A percentile compares a stretch with the other conserved stretches of the same genome.
Evolutionary conservation across 2,797 vertebrate species (phyloP).

Genomic region (Chrysocyon brachyurus): DNA sequence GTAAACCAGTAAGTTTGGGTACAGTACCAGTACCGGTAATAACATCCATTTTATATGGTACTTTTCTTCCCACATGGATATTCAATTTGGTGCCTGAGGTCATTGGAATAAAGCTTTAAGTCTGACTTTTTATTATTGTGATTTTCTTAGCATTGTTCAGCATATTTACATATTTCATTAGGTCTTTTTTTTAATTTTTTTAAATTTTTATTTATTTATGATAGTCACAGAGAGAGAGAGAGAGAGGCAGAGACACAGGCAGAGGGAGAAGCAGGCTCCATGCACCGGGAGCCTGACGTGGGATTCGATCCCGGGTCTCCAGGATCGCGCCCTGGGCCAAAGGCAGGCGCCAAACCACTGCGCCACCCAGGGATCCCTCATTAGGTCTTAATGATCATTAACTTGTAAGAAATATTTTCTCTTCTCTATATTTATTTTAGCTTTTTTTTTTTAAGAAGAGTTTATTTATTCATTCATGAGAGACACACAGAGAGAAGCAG

Average conservation of each 20-base stretch:
- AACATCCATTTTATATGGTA: conserved; percentile 93
- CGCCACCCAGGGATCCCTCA: too few relatives aligned
- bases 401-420: conserved; percentile 31
- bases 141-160: not conserved
- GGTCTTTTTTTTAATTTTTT: not conserved
- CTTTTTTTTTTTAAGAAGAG: too few relatives aligned
- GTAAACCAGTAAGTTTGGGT: conserved; percentile 92
- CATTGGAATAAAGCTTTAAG: conserved; percentile 90
- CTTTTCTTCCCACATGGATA: conserved; percentile 91
- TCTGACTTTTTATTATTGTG: conserved; percentile 92
- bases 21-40: conserved; percentile 89
- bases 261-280: too few relatives aligned
- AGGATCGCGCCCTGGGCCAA: too few relatives aligned
- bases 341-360: too few relatives aligned
- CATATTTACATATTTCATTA: not conserved
- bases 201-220: too few relatives aligned
- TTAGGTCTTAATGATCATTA: not conserved
- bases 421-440: not conserved
- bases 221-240: too few relatives aligned
- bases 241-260: too few relatives aligned
- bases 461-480: too few relatives aligned
- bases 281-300: too few relatives aligned
- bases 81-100: conserved; percentile 89
- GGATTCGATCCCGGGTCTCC: too few relatives aligned
- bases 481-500: too few relatives aligned